Evolutionary conservation across 2,888 invertebrate species (phyloP), one percentile per base, ranked within the genome.

Genomic region (Cantharis nigra): DNA sequence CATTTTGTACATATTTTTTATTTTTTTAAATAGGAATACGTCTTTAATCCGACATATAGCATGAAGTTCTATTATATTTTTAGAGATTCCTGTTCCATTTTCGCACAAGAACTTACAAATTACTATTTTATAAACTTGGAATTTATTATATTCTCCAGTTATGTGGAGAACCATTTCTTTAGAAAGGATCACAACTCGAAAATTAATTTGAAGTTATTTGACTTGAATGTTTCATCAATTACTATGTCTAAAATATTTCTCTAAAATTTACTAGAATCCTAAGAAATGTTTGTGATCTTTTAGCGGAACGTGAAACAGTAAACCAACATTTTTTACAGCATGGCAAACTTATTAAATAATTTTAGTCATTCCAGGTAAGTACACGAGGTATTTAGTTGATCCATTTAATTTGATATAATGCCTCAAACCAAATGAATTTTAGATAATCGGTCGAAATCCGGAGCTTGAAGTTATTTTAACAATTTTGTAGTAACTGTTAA

Each of bases 1-100:
- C 23, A 72, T 18, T 69, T n/a, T 76, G 65, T 63, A 72, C 69
- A 69, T 72, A 72, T 14, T n/a, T n/a, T 49, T 49, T 49, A 49
- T 49, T 49, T 49, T 49, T 7, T 2, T 49, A 49, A n/a, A 49
- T 49, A 49, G 49, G n/a, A 7, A n/a, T 49, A 49, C n/a, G 13
- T 49, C 49, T 13, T n/a, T n/a, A 49, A 49, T n/a, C 3, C 9
- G 49, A 7, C 2, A 49, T n/a, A n/a, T n/a, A 49, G 49, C 49
- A 49, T 49, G 49, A 49, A n/a, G 0, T n/a, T 49, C 3, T 2
- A 49, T n/a, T 13, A 49, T 49, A 49, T 2, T 49, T 49, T n/a
- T 49, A n/a, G n/a, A 49, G n/a, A 49, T 49, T 49, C n/a, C 49
- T 49, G 49, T 33, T 33, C 4, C 33, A 33, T n/a, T n/a, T 49